Evolutionary conservation across 2,888 invertebrate genomes (phyloP), one percentile per base, ranked within the genome.

Genomic region (Lymantria monacha): DNA sequence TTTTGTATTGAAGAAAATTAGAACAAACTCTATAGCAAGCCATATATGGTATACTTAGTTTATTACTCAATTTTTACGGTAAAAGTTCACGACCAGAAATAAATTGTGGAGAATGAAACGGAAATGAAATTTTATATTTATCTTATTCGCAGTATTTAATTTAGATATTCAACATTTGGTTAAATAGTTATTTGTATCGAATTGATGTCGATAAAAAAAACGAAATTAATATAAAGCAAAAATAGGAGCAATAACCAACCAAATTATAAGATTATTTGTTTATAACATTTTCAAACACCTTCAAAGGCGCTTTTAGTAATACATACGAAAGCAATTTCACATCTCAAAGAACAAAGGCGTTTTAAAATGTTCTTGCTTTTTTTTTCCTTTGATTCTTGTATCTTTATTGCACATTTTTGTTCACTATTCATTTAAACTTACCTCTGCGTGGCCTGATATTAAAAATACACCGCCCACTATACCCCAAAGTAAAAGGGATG

Each of bases 391-490:
- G 60, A 59, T 61, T 63, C 47, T 48, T 42, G 61, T 61, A 57
- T 38, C 38, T 10, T 38, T 38, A 3, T 51, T 12, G 36, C 15
- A 51, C 54, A 52, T 53, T 30, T 14, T 48, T 43, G 41, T 49
- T 53, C 41, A 33, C 41, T 48, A 44, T 33, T 10, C 13, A 42
- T 15, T 15, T 5, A 3, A 49, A 63, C 61, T 72, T 79, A 91
- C 92, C 82, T 95, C 93, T 12, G 93, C 93, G 70, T 95, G 95
- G 13, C 93, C 94, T 12, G 94, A 93, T 46, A 94, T 75, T 31
- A 94, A 83, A 58, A 95, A 92, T 10, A 92, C 81, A 10, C 87
- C 81, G 47, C 93, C 90, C 57, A 94, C 89, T 57, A 93, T 80
- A 33, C 82, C 72, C 95, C 95, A 95, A 46, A 94, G 78, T 50